Evolutionary conservation across 2,888 invertebrate genomes (phyloP), one percentile per base, ranked within the genome.

Genomic region (Limnephilus auricula): DNA sequence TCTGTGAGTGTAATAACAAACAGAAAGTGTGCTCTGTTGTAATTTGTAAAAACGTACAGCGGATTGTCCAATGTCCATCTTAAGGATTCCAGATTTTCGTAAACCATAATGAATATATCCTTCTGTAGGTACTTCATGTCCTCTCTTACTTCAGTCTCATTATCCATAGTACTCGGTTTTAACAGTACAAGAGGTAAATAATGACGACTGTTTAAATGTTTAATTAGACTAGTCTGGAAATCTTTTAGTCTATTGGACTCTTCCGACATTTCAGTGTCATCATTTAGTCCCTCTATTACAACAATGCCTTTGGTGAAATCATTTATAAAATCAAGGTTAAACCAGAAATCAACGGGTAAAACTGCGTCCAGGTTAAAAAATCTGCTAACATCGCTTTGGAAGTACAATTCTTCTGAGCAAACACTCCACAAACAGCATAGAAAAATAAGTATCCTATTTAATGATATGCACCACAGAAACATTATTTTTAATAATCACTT

Each of bases 1-100:
- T 65, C 31, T 65, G 34, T 32, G 25, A 87, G 15, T 1, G 65
- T 65, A 34, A 87, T 34, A 10, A 78, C 65, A 32, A 87, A 10
- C 10, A 65, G 5, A 31, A 65, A 87, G 31, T 87, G 31, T 6
- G 78, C 87, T 87, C 65, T 87, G 87, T 87, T 87, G n/a, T 1
- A 65, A 32, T 65, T 78, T 65, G 12, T 65, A 4, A 78, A 87
- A 15, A 87, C 65, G 13, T 4, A 25, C 32, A 65, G 30, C 15
- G 87, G 87, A 32, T 31, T 31, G 30, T 87, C 18, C 13, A 65
- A 31, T 25, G 87, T 25, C 31, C 65, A 12, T 31, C 25, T 65
- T 18, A 87, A 30, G 18, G 87, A 18, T 9, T 87, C 87, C 5
- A 87, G 18, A n/a, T 65, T 84, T 13, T 40, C 84, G 37, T 34